A percentile compares a stretch with the other conserved stretches of the same genome.
Conservation (phyloP, 2,113 vertebrate species). For the Carassius auratus region DNA sequence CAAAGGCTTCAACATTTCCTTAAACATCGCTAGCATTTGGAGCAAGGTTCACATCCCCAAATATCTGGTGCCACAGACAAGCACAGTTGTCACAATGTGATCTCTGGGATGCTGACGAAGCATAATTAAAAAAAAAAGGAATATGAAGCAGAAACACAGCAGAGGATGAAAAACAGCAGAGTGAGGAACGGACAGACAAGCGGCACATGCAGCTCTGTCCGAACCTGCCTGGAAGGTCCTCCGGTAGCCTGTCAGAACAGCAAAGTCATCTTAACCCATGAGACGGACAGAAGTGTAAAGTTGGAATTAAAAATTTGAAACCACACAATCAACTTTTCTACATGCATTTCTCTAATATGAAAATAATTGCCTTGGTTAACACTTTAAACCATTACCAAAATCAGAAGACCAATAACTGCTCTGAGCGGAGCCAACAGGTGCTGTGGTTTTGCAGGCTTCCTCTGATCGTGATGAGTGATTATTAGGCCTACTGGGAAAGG, state of each 20-base stretch:
- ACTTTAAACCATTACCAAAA: background rate
- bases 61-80: background rate
- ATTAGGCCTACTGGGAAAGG: slow-evolving; percentile 16
- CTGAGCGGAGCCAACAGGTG: slow-evolving; percentile 2
- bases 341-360: background rate
- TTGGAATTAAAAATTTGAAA: slow-evolving; percentile 25
- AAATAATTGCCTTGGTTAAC: background rate
- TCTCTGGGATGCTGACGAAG: slow-evolving; percentile 4
- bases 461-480: slow-evolving; percentile 30
- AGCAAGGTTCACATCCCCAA: background rate
- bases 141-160: background rate
- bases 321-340: background rate
- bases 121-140: background rate
- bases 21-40: background rate
- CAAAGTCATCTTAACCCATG: slow-evolving; percentile 69
- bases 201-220: slow-evolving; percentile 66
- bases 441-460: background rate
- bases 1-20: background rate
- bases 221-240: slow-evolving; percentile 74
- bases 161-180: slow-evolving; percentile 23
- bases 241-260: slow-evolving; percentile 72
- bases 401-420: too few relatives aligned
- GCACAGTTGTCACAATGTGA: background rate
- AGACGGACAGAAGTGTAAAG: slow-evolving; percentile 51
- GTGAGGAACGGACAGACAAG: slow-evolving; percentile 63